phyloP scores from a whole-genome alignment of 2,113 vertebrate species.

The Microtus pennsylvanicus region DNA sequence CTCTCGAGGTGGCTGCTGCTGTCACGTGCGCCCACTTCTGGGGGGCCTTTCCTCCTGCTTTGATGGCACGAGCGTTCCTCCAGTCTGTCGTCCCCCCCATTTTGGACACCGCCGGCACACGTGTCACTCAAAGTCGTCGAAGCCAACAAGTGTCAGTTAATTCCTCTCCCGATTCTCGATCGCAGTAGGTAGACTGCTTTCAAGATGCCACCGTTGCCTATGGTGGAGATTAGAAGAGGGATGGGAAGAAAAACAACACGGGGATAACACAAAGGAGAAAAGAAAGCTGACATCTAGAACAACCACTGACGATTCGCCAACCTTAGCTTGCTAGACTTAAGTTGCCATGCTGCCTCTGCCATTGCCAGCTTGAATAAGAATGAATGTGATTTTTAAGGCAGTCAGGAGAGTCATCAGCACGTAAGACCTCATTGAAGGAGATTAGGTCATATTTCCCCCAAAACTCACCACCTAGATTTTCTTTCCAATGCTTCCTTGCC shows the following conservation, averaged over 20 bases:
- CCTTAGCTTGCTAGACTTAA: not conserved
- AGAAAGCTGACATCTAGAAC: not conserved
- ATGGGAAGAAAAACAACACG: not conserved
- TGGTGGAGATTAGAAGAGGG: not conserved
- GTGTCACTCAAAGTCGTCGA: not conserved
- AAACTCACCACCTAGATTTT: not conserved
- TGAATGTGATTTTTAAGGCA: not conserved
- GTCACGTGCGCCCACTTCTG: slow-evolving; percentile 74
- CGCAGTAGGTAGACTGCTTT: not conserved
- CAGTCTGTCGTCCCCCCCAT: not conserved
- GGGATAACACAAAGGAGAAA: not conserved
- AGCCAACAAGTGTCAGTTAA: not conserved
- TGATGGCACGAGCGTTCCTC: slow-evolving; percentile 20
- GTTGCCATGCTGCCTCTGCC: not conserved
- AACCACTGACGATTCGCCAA: not conserved
- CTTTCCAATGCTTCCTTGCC: slow-evolving; percentile 6
- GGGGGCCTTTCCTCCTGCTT: slow-evolving; percentile 46
- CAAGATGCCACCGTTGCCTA: not conserved
- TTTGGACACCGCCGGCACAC: not conserved
- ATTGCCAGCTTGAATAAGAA: not conserved
- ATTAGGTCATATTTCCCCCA: not conserved
- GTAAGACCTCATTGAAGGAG: not conserved
- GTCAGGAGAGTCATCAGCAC: not conserved
- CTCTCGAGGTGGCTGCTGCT: slow-evolving; percentile 69
- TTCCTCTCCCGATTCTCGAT: not conserved